Conservation (phyloP, 2,113 vertebrate species). For the Sigmodon hispidus region DNA sequence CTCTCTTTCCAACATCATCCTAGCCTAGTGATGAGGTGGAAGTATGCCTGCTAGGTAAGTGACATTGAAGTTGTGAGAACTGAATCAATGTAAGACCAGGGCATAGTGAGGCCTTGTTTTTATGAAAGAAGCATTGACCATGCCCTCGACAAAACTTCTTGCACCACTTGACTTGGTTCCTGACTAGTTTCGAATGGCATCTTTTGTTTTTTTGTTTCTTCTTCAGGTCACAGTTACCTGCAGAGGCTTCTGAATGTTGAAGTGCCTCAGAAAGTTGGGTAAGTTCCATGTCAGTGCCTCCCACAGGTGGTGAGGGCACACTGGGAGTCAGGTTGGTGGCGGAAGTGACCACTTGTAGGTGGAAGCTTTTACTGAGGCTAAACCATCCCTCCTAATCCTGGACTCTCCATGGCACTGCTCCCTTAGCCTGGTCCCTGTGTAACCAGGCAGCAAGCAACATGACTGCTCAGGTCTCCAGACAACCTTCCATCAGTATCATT, state of each 20-base stretch:
- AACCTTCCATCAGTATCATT: accelerated
- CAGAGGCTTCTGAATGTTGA: too few species aligned
- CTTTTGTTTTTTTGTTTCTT: slow-evolving; percentile 11
- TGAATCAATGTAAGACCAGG: too few species aligned
- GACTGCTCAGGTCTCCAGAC: background rate
- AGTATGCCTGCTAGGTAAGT: too few species aligned
- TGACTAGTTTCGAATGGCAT: accelerated
- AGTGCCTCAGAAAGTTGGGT: slow-evolving; percentile 84
- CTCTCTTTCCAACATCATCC: too few species aligned
- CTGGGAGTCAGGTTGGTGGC: too few species aligned
- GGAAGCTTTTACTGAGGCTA: background rate
- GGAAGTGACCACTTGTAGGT: accelerated
- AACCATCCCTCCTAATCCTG: background rate
- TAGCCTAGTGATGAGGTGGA: too few species aligned
- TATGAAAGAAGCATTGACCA: too few species aligned
- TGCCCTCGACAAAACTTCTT: too few species aligned
- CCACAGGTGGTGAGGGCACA: background rate
- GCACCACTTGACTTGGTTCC: background rate
- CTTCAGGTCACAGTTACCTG: slow-evolving; percentile 81
- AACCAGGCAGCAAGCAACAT: accelerated
- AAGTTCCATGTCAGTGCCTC: slow-evolving; percentile 52
- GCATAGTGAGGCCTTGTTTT: too few species aligned
- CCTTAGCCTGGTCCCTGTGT: too few species aligned
- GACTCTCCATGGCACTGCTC: background rate
- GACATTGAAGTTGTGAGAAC: too few species aligned